phyloP scores from a whole-genome alignment of 2,797 vertebrate genomes.

The Cossypha polioptera region DNA sequence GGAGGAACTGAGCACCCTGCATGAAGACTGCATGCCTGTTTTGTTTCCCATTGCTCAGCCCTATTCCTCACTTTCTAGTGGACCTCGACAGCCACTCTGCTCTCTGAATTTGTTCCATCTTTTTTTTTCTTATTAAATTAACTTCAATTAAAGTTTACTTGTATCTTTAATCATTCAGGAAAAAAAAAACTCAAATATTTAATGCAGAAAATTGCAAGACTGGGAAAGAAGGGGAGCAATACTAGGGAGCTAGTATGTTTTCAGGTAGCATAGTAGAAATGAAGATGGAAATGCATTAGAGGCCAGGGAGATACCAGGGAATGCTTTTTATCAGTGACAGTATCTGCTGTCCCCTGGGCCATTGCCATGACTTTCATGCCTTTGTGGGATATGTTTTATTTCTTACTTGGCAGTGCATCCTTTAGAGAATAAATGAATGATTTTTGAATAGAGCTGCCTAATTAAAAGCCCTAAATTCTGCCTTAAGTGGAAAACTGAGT shows the following conservation, averaged over 20 bases:
- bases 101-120: background rate
- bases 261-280: background rate
- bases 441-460: background rate
- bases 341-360: background rate
- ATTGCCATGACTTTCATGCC: background rate
- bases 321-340: background rate
- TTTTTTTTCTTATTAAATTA: background rate
- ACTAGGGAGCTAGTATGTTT: background rate
- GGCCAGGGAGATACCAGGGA: background rate
- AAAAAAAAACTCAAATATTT: background rate
- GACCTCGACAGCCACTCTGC: background rate
- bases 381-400: conserved; percentile 1
- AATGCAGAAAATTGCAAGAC: background rate
- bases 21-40: background rate
- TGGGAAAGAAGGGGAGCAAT: background rate
- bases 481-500: background rate
- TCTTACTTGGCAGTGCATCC: background rate
- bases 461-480: background rate
- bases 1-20: background rate
- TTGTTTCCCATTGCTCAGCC: background rate
- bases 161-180: background rate
- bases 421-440: background rate
- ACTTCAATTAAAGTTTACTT: background rate
- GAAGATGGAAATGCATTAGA: background rate
- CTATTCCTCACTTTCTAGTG: background rate